phyloP scores from a whole-genome alignment of 2,888 invertebrate species.

The Xylocampa areola region DNA sequence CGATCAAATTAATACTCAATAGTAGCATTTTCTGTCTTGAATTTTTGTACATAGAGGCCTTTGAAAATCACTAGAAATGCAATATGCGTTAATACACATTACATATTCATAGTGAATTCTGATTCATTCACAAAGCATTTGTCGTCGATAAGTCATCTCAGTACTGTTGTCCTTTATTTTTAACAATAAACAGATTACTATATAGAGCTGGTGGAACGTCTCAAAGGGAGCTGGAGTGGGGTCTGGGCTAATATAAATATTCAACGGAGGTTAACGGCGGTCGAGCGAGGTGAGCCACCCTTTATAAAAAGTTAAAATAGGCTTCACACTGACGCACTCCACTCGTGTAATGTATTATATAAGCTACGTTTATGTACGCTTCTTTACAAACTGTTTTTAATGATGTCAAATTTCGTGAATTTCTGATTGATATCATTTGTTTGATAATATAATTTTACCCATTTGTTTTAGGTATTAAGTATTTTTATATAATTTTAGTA shows the following conservation, averaged over 20 bases:
- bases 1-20: no score
- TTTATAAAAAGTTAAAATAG: constrained; percentile 72
- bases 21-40: no score
- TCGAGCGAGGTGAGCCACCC: constrained; percentile 65
- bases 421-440: no score
- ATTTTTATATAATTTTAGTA: no score
- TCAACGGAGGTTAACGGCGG: constrained; percentile 76
- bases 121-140: constrained; percentile 32
- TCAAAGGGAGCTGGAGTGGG: constrained; percentile 62
- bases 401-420: not conserved
- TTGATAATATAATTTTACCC: no score
- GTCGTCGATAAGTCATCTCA: constrained; percentile 21
- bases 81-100: not conserved
- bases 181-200: constrained; percentile 68
- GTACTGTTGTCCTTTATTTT: constrained; percentile 52
- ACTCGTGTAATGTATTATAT: constrained; percentile 36
- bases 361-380: constrained; percentile 23
- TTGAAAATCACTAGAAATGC: not conserved
- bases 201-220: constrained; percentile 52
- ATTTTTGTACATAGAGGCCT: not conserved
- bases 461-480: no score
- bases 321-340: constrained; percentile 55
- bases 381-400: not conserved
- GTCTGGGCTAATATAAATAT: constrained; percentile 76
- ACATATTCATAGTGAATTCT: constrained; percentile 3